These are phyloP conservation scores for Ianthella basta DNA, from an alignment of 37 sponge, comb jelly and placozoan genomes.

Conservation along the genomic window DNA sequence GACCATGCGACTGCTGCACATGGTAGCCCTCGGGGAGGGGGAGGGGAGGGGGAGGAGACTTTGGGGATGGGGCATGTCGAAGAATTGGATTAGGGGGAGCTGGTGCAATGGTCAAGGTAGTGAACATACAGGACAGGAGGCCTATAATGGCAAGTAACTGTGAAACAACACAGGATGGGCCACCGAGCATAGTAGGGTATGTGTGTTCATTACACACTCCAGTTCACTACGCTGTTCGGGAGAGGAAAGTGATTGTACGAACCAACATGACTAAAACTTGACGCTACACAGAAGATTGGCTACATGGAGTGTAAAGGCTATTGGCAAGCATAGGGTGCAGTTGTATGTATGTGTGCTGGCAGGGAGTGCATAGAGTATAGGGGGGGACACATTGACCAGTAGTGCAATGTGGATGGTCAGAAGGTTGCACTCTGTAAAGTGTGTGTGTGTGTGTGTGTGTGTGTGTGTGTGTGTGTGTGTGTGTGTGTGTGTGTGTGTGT, in stretches of 20 bases:
- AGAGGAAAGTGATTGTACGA: neutral
- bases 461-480: too few species aligned
- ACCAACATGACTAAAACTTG: too few species aligned
- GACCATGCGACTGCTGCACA: slow-evolving; percentile 42
- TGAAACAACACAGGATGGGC: neutral
- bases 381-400: too few species aligned
- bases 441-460: too few species aligned
- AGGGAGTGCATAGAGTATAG: too few species aligned
- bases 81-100: slow-evolving; percentile 24
- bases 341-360: too few species aligned
- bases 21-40: slow-evolving; percentile 72
- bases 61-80: slow-evolving; percentile 25
- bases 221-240: neutral
- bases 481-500: too few species aligned
- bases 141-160: neutral
- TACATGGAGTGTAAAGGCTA: too few species aligned
- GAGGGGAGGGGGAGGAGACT: slow-evolving; percentile 49
- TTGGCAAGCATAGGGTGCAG: too few species aligned
- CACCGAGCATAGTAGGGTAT: neutral
- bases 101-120: slow-evolving; percentile 23
- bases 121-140: neutral
- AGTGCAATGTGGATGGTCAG: too few species aligned
- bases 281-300: too few species aligned
- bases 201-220: neutral
- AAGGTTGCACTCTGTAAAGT: too few species aligned